phyloP scores from a whole-genome alignment of 2,888 invertebrate genomes.

The Xestia c-nigrum region DNA sequence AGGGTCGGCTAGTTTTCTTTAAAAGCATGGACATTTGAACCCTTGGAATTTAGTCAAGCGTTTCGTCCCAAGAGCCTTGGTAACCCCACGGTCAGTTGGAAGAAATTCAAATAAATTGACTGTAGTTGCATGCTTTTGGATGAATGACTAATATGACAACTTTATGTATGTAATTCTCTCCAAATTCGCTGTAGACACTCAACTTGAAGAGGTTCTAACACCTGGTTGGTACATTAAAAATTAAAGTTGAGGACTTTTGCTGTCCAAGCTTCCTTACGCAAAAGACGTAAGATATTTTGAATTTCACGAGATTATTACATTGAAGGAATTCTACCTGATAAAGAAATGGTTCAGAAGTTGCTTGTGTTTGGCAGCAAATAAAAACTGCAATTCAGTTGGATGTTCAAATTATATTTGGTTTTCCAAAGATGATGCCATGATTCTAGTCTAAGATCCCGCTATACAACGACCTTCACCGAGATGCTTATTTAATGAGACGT shows the following conservation, averaged over 20 bases:
- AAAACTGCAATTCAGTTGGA: not conserved
- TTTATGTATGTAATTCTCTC: not conserved
- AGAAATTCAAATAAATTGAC: slow-evolving; percentile 82
- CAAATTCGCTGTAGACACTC: not conserved
- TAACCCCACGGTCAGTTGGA: slow-evolving; percentile 82
- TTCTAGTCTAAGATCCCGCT: no score
- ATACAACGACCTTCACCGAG: no score
- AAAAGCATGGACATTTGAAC: slow-evolving; percentile 85
- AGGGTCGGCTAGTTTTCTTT: slow-evolving; percentile 86
- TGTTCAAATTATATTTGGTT: not conserved
- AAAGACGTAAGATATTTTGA: not conserved
- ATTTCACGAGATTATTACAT: not conserved
- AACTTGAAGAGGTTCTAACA: not conserved
- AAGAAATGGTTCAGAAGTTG: not conserved
- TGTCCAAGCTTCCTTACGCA: not conserved
- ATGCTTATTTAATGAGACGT: no score
- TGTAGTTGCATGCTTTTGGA: slow-evolving; percentile 67
- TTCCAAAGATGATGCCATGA: no score
- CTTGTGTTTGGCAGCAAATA: not conserved
- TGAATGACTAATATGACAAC: slow-evolving; percentile 39
- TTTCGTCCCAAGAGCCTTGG: slow-evolving; percentile 80
- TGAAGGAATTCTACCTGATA: not conserved
- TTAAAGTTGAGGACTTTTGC: not conserved
- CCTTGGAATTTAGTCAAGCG: slow-evolving; percentile 88
- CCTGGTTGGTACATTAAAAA: not conserved